Evolutionary conservation across 2,797 vertebrate genomes (phyloP), one percentile per base, ranked within the genome.

Genomic region (Loriculus beryllinus): DNA sequence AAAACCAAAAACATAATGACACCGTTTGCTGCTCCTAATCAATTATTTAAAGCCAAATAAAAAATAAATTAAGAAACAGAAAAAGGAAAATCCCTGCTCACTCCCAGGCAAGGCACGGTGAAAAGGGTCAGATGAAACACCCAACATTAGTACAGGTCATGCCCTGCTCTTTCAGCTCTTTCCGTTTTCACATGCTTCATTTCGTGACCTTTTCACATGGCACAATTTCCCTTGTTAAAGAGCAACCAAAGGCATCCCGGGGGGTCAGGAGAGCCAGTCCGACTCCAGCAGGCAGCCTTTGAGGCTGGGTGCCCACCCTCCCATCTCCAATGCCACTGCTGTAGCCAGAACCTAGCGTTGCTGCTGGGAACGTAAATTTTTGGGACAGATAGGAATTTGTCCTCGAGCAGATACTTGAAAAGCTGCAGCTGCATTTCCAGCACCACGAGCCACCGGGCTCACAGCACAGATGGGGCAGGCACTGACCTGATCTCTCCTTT

Each of bases 321-420:
- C 45, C 18, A 0, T 1, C 23, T 12, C 40, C 15, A 1, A 2
- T 2, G 1, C 29, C 15, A 0, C 25, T 9, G 12, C 75, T 26
- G 12, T 5, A 14, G 31, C 65, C 72, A 10, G 17, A 28, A 45
- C 8, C 2, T 1, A 10, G 16, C 0, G 0, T 40, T 22, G 26
- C 37, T 12, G 0, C 10, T 5, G 9, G 59, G 35, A 7, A 45
- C 5, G n/a, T 1, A 11, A 13, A 20, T 4, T 25, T 25, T 2
- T 4, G 22, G 68, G 42, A 39, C 42, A 8, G 28, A 11, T 18
- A 23, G 6, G 43, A n/a, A 6, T 63, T 15, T 14, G 35, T 31
- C 39, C 65, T 68, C 12, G 0, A 43, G 87, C 3, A 51, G 54
- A 22, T 68, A 6, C 26, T 29, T 40, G 29, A 33, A 54, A 57